Base-by-base conservation (phyloP, 2,888 invertebrate species). In the Creontiades dilutus region DNA sequence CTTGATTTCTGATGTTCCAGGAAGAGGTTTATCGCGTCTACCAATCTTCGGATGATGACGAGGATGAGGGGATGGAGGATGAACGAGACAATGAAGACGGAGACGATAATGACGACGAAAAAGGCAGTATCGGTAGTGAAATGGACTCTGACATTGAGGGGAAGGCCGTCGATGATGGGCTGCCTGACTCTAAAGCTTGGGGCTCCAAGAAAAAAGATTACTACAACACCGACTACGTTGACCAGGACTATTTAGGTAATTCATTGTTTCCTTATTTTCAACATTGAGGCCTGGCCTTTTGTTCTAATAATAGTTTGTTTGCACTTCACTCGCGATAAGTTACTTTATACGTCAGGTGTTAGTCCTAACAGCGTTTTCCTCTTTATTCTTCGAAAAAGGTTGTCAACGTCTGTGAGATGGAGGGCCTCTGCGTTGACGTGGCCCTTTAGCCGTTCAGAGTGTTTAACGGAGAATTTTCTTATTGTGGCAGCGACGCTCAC, bases 191-290 rank as follows among this genome's bases (percentile, higher is more conserved):
- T 1, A 96, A 96, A 93, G 97, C 98, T 27, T 98, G 98, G 98
- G 98, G 98, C 80, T 96, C 95, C 92, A 96, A 96, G 92, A 96
- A 96, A 92, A 95, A 94, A 90, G 94, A 95, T 55, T 99, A 95
- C 93, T 98, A 98, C 93, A 95, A 96, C 86, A 97, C 98, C 0
- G 98, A 98, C 94, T 98, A 97, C 93, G 96, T 97, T 19, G 98
- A 98, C 94, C 95, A 96, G 92, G 98, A 98, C 93, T 97, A 96
- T 94, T 95, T 96, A 80, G 88, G 88, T 88, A 61, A 96, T 96
- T 92, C n/a, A n/a, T n/a, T n/a, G n/a, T n/a, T n/a, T n/a, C n/a
- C n/a, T n/a, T n/a, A n/a, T n/a, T n/a, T n/a, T n/a, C n/a, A n/a
- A n/a, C n/a, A n/a, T n/a, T n/a, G n/a, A n/a, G n/a, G n/a, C n/a